These are phyloP conservation scores for Peromyscus polionotus DNA, from an alignment of 2,113 vertebrate genomes.

Conservation along the genomic window DNA sequence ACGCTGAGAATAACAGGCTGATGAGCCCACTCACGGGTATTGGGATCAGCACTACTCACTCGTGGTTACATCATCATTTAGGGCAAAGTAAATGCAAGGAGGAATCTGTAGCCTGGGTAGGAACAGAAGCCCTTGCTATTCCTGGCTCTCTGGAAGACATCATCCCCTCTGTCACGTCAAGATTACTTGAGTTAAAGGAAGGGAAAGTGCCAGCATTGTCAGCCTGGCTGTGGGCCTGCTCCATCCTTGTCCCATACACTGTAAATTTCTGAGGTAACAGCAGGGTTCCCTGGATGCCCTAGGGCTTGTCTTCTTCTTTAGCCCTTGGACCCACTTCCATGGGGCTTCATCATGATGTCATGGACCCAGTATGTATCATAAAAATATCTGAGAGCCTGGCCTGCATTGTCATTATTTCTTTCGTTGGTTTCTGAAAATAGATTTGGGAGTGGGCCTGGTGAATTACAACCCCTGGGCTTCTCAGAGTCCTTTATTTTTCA, in stretches of 20 bases:
- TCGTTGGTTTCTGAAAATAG: constrained; percentile 7
- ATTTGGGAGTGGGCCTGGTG: constrained; percentile 22
- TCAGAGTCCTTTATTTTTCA: not conserved
- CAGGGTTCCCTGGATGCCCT: not conserved
- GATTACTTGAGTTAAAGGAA: not conserved
- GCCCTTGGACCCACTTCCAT: not conserved
- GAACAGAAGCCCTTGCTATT: not conserved
- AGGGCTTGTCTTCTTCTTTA: not conserved
- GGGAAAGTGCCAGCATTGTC: not conserved
- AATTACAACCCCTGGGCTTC: constrained; percentile 49
- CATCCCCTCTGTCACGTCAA: not conserved
- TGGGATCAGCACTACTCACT: not conserved
- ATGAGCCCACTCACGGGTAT: not conserved
- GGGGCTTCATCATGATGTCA: not conserved
- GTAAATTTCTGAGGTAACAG: not conserved
- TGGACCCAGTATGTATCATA: not conserved
- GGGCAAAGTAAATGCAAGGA: not conserved
- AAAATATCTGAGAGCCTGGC: constrained; percentile 30
- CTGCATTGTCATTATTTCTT: constrained; percentile 14
- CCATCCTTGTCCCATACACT: not conserved
- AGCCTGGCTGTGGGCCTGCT: not conserved
- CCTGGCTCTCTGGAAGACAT: not conserved
- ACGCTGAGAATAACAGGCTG: not conserved
- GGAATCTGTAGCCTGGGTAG: not conserved
- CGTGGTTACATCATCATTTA: not conserved